Conservation (phyloP, 2,797 vertebrate species). For the Melanogrammus aeglefinus region DNA sequence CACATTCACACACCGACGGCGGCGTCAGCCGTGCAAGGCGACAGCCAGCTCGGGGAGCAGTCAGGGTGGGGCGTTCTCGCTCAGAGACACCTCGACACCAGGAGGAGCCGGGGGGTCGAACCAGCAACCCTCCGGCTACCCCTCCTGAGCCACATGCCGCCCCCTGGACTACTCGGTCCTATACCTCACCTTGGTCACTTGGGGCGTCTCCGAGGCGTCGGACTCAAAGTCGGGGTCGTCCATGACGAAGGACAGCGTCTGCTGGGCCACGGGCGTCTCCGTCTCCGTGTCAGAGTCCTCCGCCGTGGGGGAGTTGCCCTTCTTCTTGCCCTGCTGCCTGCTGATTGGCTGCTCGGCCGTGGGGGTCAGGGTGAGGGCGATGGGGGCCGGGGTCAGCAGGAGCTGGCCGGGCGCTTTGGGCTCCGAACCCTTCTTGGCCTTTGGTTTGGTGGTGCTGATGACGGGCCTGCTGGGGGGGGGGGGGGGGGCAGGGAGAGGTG, state of each 20-base stretch:
- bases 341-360: conserved; percentile 33
- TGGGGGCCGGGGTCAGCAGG: conserved; percentile 38
- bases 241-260: conserved; percentile 96
- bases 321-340: conserved; percentile 56
- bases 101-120: too few species aligned
- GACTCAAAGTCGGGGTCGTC: conserved; percentile 97
- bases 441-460: conserved; percentile 63
- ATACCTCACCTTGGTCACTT: conserved; percentile 63
- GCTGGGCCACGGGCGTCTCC: conserved; percentile 84
- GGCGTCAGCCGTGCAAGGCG: too few species aligned
- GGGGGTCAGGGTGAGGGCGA: conserved; percentile 56
- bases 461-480: too few species aligned
- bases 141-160: too few species aligned
- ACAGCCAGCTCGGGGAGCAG: too few species aligned
- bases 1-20: too few species aligned
- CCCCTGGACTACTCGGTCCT: neutral
- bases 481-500: conserved; percentile 12
- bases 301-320: conserved; percentile 48
- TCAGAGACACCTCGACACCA: too few species aligned
- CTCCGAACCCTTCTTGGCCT: conserved; percentile 52
- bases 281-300: conserved; percentile 85
- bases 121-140: too few species aligned
- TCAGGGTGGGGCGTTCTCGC: too few species aligned
- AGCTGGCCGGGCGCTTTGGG: conserved; percentile 35
- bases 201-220: conserved; percentile 81